Percentiles rank a stretch among this genome's conserved stretches.
Conservation (phyloP, 2,888 invertebrate species). For the Cheilosia soror region DNA sequence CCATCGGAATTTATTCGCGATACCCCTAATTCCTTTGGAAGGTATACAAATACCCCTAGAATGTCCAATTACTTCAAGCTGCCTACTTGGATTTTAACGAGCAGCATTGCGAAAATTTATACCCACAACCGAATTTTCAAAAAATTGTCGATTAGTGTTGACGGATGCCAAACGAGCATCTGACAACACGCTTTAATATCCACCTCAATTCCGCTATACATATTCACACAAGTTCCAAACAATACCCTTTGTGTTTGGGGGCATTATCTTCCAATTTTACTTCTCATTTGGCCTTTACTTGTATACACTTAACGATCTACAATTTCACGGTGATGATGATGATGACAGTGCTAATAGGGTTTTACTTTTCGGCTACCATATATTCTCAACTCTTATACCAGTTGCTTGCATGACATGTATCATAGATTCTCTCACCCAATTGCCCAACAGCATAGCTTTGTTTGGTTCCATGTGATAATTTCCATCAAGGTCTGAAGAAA, state of each 20-base stretch:
- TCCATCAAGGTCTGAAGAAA: constrained; percentile 14
- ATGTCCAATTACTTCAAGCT: too few relatives aligned
- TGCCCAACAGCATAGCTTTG: constrained; percentile 15
- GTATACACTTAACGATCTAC: constrained; percentile 19
- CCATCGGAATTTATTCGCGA: too few relatives aligned
- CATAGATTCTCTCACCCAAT: constrained; percentile 20
- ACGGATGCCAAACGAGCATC: too few relatives aligned
- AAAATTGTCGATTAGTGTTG: too few relatives aligned
- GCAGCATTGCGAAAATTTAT: not conserved
- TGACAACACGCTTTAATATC: too few relatives aligned
- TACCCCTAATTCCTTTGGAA: too few relatives aligned
- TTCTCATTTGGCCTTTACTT: constrained; percentile 9
- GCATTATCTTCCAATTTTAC: not conserved
- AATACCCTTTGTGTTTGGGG: constrained; percentile 12
- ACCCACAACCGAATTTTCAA: too few relatives aligned
- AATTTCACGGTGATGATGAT: constrained; percentile 28
- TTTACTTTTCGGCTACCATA: constrained; percentile 15
- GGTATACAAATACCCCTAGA: too few relatives aligned
- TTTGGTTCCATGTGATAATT: constrained; percentile 20
- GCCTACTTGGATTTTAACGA: too few relatives aligned
- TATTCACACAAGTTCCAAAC: constrained; percentile 2
- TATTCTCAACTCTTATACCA: constrained; percentile 10
- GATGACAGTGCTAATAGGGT: constrained; percentile 20
- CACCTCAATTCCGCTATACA: too few relatives aligned
- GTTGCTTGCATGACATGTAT: constrained; percentile 12